Evolutionary conservation across 1,140 invertebrate genomes (phyloP), one percentile per base, ranked within the genome.

Genomic region (Paramacrobiotus metropolitanus): DNA sequence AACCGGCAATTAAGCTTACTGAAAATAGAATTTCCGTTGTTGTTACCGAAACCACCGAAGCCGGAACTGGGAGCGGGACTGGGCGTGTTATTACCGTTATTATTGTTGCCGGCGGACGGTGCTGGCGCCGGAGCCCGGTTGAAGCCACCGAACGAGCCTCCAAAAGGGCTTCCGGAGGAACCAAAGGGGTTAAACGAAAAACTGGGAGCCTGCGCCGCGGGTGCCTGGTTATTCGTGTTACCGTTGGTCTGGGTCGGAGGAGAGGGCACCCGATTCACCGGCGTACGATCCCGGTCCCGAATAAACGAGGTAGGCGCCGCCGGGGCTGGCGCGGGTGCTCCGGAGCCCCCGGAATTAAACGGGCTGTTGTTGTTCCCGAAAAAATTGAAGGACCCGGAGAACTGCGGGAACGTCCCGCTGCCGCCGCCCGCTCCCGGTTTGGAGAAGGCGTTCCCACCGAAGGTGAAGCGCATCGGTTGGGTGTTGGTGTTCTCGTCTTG

Each of bases 241-340:
- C n/a, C n/a, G n/a, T n/a, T n/a, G n/a, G n/a, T n/a, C n/a, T n/a
- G n/a, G n/a, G n/a, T n/a, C n/a, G n/a, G n/a, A n/a, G n/a, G n/a
- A n/a, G n/a, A n/a, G n/a, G n/a, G n/a, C n/a, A n/a, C n/a, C n/a
- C n/a, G n/a, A n/a, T n/a, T n/a, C n/a, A n/a, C n/a, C n/a, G n/a
- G n/a, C n/a, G n/a, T n/a, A n/a, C 34, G 9, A 40, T n/a, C 34
- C 9, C 34, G 9, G 34, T 40, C n/a, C n/a, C 34, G 9, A 9
- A 9, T n/a, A 40, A 40, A 40, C 34, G 9, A 9, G 34, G 9
- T n/a, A 40, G n/a, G n/a, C n/a, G 34, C 64, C 61, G 28, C 65
- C 60, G 64, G 64, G 64, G 69, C 45, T 31, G 63, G 44, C 24
- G 61, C 48, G 34, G 60, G 31, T 62, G 65, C 45, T 61, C 61